Evolutionary conservation across 1,140 invertebrate species (phyloP), one percentile per base, ranked within the genome.

Genomic region (Zaprionus africanus): DNA sequence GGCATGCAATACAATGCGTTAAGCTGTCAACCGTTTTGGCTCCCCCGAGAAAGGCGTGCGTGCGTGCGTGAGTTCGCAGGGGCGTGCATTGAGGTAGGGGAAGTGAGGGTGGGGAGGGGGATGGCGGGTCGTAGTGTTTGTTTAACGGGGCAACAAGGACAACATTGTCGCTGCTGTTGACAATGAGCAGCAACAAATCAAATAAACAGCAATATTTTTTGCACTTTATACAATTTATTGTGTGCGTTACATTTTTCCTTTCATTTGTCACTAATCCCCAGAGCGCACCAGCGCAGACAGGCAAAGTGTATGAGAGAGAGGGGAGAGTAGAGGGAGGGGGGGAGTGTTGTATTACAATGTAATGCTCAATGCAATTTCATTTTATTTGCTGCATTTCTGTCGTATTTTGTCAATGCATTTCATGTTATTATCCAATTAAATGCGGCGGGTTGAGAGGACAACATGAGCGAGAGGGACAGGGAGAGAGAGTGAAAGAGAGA

Each of bases 171-270:
- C 41, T 67, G 36, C n/a, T 46, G 41, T 46, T 46, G 41, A 46
- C 65, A 75, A 75, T 68, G 46, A 57, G 65, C 72, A 17, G 31
- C 64, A 56, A 63, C 71, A 63, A 75, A 68, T 69, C 57, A 31
- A 75, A 75, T 61, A 62, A 61, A 70, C 71, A 74, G 71, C 59
- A 75, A 69, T 57, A 69, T 67, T 61, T 68, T 66, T 56, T 68
- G 38, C 71, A 57, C 57, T 69, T 58, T 62, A 62, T 38, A 57
- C 58, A 69, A 75, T 69, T 75, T 69, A 75, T 63, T 69, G 65
- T 75, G 51, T 62, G 58, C 68, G 60, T 57, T 36, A 36, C 66
- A 31, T 62, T 69, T 38, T 62, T 34, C 72, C 43, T 49, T 69
- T 58, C 41, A 68, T 56, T 43, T 49, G 34, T 69, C 58, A 69